Conservation (phyloP, 2,888 invertebrate genomes). For the Acheta domesticus region DNA sequence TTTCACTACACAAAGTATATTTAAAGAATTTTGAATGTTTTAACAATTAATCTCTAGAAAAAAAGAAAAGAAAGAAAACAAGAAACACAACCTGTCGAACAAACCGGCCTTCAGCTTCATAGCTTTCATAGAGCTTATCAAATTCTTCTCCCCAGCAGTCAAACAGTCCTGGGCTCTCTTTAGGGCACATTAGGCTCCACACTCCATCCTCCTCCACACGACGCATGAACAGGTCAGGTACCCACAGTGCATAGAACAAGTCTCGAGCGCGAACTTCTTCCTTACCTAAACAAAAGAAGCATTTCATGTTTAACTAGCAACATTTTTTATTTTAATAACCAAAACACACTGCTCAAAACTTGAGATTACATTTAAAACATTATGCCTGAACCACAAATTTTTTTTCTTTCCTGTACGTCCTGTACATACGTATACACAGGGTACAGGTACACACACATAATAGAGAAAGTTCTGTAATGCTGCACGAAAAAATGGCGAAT, state of each 20-base stretch:
- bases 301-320: too few relatives aligned
- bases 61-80: neutral
- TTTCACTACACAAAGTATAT: conserved; percentile 44
- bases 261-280: conserved; percentile 93
- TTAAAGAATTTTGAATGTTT: neutral
- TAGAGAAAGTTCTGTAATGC: too few relatives aligned
- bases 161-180: conserved; percentile 82
- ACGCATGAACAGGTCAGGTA: conserved; percentile 97
- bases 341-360: too few relatives aligned
- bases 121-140: conserved; percentile 75
- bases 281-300: conserved; percentile 55
- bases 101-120: conserved; percentile 76
- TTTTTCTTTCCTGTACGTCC: too few relatives aligned
- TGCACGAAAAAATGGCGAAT: too few relatives aligned
- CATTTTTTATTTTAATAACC: too few relatives aligned
- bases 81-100: conserved; percentile 49
- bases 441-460: too few relatives aligned
- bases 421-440: too few relatives aligned
- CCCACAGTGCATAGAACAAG: conserved; percentile 95
- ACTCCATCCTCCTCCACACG: conserved; percentile 77
- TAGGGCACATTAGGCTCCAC: conserved; percentile 98
- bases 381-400: too few relatives aligned
- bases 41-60: neutral
- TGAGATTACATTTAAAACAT: too few relatives aligned
- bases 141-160: conserved; percentile 96